Evolutionary conservation across 2,888 invertebrate genomes (phyloP).

Genomic region (Ormyrus rosae): DNA sequence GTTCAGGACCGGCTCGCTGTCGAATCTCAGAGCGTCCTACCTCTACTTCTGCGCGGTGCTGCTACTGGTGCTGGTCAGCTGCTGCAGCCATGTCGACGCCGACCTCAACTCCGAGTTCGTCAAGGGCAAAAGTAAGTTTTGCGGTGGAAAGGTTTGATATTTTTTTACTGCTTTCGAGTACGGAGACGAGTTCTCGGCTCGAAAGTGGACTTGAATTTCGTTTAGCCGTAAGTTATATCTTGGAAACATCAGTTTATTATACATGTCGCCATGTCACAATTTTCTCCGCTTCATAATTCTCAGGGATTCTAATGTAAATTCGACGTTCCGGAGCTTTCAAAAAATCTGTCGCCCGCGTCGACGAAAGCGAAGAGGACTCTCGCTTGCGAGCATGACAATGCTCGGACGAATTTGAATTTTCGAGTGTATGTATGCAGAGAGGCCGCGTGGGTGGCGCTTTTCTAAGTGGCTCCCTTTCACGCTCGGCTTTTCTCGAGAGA

Average conservation of each 20-base stretch:
- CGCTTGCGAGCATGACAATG: conserved; percentile 19
- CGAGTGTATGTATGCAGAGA: not conserved
- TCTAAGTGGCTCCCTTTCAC: conserved; percentile 3
- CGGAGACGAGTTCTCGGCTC: no score
- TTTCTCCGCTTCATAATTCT: not conserved
- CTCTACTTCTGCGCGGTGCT: conserved; percentile 47
- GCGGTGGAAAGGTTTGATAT: not conserved
- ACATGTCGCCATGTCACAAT: not conserved
- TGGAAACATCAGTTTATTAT: conserved; percentile 33
- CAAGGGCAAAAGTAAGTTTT: conserved; percentile 86
- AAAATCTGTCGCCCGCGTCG: not conserved
- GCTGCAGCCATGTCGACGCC: conserved; percentile 59
- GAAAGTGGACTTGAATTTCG: not conserved
- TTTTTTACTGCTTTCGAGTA: no score
- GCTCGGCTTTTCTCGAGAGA: not conserved
- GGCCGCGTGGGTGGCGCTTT: conserved; percentile 8
- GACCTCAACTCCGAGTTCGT: conserved; percentile 82
- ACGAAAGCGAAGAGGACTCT: conserved; percentile 1
- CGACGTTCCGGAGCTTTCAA: not conserved
- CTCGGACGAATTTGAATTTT: conserved; percentile 32
- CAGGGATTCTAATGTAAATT: not conserved
- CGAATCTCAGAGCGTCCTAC: conserved; percentile 60
- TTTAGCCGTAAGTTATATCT: conserved; percentile 3
- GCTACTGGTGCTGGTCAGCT: conserved; percentile 63
- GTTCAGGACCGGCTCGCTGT: conserved; percentile 71